phyloP scores from a whole-genome alignment of 2,113 vertebrate genomes.

The Tyrannus savana region DNA sequence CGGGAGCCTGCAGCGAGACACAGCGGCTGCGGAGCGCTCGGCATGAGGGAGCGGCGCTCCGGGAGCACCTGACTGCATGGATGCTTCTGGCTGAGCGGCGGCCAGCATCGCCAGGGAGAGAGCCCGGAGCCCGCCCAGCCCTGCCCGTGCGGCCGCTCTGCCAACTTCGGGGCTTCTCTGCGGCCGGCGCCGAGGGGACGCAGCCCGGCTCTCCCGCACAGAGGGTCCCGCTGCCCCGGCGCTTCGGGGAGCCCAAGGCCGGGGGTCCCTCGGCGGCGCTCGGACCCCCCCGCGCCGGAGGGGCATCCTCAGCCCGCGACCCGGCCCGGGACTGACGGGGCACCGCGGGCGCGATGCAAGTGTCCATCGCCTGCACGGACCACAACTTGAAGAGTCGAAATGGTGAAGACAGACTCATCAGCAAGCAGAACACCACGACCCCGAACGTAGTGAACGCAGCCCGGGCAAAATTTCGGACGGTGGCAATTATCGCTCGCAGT shows the following conservation, averaged over 20 bases:
- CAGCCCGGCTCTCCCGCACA: background rate
- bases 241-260: background rate
- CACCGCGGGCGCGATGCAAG: constrained; percentile 86
- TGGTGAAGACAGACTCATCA: constrained; percentile 88
- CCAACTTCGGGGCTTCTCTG: constrained; percentile 25
- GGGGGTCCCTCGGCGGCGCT: background rate
- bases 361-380: constrained; percentile 98
- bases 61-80: constrained; percentile 8
- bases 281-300: background rate
- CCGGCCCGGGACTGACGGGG: background rate
- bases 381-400: constrained; percentile 96
- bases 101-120: background rate
- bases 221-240: background rate
- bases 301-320: background rate
- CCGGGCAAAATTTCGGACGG: constrained; percentile 94
- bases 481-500: constrained; percentile 97
- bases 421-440: constrained; percentile 90
- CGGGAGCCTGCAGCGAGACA: constrained; percentile 8
- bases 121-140: background rate
- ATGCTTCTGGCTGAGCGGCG: background rate
- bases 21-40: background rate
- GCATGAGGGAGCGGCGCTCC: constrained; percentile 23
- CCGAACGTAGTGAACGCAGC: constrained; percentile 95
- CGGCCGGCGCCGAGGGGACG: background rate
- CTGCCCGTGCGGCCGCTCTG: background rate